Conservation (phyloP, 2,888 invertebrate species). For the Chloroclysta siterata region DNA sequence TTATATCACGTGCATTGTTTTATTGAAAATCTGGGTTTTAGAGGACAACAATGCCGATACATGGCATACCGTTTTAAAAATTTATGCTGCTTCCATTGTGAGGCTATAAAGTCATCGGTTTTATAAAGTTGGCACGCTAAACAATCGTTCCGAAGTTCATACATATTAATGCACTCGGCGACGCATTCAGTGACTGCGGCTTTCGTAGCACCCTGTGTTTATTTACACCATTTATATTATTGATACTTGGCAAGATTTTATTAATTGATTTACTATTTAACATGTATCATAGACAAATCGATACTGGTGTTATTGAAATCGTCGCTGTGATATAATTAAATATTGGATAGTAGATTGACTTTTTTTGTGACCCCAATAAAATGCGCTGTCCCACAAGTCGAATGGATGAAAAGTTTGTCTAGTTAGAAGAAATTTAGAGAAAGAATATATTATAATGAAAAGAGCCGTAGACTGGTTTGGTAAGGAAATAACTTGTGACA, state of each 20-base stretch:
- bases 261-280: slow-evolving; percentile 43
- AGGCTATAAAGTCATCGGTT: slow-evolving; percentile 43
- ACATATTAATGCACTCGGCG: slow-evolving; percentile 68
- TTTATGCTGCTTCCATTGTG: slow-evolving; percentile 40
- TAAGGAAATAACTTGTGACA: background rate
- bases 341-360: too few relatives aligned
- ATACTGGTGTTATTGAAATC: too few relatives aligned
- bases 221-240: slow-evolving; percentile 48
- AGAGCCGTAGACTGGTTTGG: too few relatives aligned
- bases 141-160: slow-evolving; percentile 55
- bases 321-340: too few relatives aligned
- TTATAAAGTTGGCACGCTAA: slow-evolving; percentile 52
- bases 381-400: too few relatives aligned
- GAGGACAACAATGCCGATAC: slow-evolving; percentile 25
- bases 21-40: slow-evolving; percentile 1
- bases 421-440: too few relatives aligned
- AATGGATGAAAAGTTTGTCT: too few relatives aligned
- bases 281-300: slow-evolving; percentile 34
- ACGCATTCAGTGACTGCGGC: slow-evolving; percentile 58
- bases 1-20: background rate
- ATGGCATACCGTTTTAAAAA: slow-evolving; percentile 34
- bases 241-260: slow-evolving; percentile 40
- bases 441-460: too few relatives aligned
- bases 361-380: too few relatives aligned
- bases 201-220: slow-evolving; percentile 54